Percentiles rank a stretch among this genome's conserved stretches.
Conservation (phyloP, 1,140 invertebrate species). For the Sarcophaga bullata region DNA sequence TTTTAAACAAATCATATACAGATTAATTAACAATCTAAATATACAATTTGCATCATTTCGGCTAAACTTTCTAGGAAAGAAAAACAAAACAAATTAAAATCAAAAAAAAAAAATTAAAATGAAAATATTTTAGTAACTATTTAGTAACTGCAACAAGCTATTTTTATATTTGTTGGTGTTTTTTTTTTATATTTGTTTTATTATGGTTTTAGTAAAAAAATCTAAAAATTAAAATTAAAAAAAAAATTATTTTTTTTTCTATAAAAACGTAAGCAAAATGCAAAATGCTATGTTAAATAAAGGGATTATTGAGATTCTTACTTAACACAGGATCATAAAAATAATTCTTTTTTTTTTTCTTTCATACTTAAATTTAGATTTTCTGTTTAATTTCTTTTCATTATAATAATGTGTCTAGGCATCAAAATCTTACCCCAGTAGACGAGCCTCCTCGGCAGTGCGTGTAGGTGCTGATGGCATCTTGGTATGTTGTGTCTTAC, state of each 20-base stretch:
- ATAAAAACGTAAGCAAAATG: constrained; percentile 25
- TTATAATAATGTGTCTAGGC: constrained; percentile 23
- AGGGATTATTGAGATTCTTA: constrained; percentile 25
- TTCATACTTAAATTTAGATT: constrained; percentile 16
- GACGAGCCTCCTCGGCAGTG: constrained; percentile 66
- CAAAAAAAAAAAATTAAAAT: no score
- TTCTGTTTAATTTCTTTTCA: constrained; percentile 30
- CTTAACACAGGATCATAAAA: not conserved
- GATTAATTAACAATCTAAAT: no score
- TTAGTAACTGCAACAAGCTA: no score
- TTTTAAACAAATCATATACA: no score
- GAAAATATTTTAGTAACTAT: no score
- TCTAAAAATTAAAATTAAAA: not conserved
- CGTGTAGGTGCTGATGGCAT: constrained; percentile 67
- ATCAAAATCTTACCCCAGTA: constrained; percentile 63
- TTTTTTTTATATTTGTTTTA: not conserved
- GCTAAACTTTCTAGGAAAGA: no score
- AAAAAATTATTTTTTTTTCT: no score
- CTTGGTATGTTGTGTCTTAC: constrained; percentile 66
- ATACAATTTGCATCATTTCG: no score
- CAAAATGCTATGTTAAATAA: not conserved
- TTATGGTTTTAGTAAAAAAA: not conserved
- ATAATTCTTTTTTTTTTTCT: not conserved
- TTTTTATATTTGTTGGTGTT: not conserved
- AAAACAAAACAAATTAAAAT: no score